Base-by-base conservation (phyloP, 1,140 invertebrate genomes). In the Meloidogyne hapla region DNA sequence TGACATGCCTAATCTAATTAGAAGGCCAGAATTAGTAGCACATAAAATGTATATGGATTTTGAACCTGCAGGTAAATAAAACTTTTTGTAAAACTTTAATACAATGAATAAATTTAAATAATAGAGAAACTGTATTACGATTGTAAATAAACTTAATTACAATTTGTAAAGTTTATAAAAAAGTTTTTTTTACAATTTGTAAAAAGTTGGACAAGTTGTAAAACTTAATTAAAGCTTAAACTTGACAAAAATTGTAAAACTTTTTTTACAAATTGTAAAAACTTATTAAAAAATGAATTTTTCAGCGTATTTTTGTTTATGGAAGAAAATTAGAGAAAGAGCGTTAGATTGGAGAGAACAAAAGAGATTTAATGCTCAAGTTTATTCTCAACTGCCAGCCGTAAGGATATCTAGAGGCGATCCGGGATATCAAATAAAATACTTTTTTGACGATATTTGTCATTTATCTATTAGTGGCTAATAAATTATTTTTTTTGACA, bases 21-120 rank as follows among this genome's bases (percentile, higher is more conserved):
- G 33, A 25, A 64, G 83, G 18, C 77, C 80, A 2, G 84, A 85
- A 69, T 69, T 85, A 0, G 63, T 85, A 5, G 83, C 77, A 12
- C 83, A 85, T 72, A 86, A 85, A 67, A 68, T 85, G 33, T 83
- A 85, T 73, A 68, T 85, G 8, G 75, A 81, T 13, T 65, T 77
- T 56, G 81, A 85, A 66, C 83, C 83, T 9, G 83, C 84, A 56
- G 48, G 48, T 56, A n/a, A 0, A 33, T 33, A 33, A 33, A 33
- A 33, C 33, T 0, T 33, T 33, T 33, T 33, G 33, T 33, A 33
- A 33, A 33, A 33, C 33, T 6, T 33, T 6, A 33, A 5, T n/a
- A n/a, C n/a, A 33, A 33, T 33, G 33, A 33, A 8, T 6, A 5
- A 1, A 33, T 8, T 33, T 33, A 33, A 1, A 33, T 33, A 6